These are phyloP conservation scores for Aspiorhynchus laticeps DNA, from an alignment of 2,113 vertebrate genomes.

Conservation along the genomic window DNA sequence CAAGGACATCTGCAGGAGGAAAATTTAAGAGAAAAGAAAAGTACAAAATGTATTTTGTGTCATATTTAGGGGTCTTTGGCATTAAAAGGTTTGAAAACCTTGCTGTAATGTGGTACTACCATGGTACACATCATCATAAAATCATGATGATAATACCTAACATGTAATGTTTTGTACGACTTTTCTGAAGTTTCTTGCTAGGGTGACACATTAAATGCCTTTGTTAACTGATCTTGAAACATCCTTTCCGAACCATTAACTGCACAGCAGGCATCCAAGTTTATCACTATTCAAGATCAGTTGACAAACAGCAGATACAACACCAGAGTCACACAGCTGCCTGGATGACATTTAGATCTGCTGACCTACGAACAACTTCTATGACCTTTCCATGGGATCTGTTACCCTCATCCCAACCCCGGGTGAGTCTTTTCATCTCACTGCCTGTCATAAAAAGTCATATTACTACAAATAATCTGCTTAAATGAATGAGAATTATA, in stretches of 20 bases:
- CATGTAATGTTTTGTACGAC: not conserved
- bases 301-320: slow-evolving; percentile 40
- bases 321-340: slow-evolving; percentile 26
- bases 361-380: slow-evolving; percentile 12
- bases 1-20: not conserved
- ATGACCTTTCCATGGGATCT: slow-evolving; percentile 16
- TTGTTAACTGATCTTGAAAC: slow-evolving; percentile 11
- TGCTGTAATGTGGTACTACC: not conserved
- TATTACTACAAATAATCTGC: slow-evolving; percentile 29
- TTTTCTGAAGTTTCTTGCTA: not conserved
- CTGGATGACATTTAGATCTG: slow-evolving; percentile 24
- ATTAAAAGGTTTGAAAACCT: not conserved
- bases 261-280: not conserved
- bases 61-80: not conserved
- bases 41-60: not conserved
- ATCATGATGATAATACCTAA: not conserved
- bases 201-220: slow-evolving; percentile 5
- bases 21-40: not conserved
- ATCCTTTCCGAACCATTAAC: slow-evolving; percentile 22
- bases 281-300: slow-evolving; percentile 32
- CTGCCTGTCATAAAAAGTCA: not conserved
- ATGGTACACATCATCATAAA: not conserved
- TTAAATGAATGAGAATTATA: slow-evolving; percentile 26
- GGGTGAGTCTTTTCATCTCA: slow-evolving; percentile 12
- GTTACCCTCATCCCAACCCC: not conserved